Evolutionary conservation across 2,113 vertebrate species (phyloP), one percentile per base, ranked within the genome.

Genomic region (Oncorhynchus keta): DNA sequence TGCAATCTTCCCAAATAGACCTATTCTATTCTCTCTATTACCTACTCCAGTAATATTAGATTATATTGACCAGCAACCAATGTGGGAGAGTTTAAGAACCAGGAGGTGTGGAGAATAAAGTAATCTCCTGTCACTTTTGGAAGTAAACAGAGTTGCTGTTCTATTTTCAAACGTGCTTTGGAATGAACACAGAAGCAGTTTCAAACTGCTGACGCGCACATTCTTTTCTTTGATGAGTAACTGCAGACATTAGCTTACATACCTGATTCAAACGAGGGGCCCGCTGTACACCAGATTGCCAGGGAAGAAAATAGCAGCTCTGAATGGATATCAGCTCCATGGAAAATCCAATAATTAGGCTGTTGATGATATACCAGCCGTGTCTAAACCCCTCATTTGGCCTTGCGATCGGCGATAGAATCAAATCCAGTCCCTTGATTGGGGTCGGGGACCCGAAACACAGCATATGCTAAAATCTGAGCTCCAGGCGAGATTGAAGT

Each of bases 341-440:
- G 35, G 74, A 8, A 70, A 80, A 83, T 88, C 78, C 79, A 81
- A 87, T 85, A 84, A 90, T 87, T 79, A 85, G 83, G 79, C 68
- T 55, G 18, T 62, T 76, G 39, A 83, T 77, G 84, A 90, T 89
- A 81, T 28, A 8, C 85, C 16, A 66, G 78, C 69, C 24, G 83
- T 75, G 8, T 62, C 24, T 61, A 65, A 81, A 79, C 77, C 80
- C 82, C 84, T 79, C 81, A 79, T 57, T 76, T 74, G 76, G 82
- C 82, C 74, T 20, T 48, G 51, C 3, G 12, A 16, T 2, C 0
- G 5, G 68, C 59, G 76, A 81, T 76, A 61, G 57, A 87, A 87
- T 87, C 74, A 55, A 84, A 92, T 90, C 81, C 77, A 67, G 76
- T 74, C 76, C 70, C 79, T 89, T 93, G 89, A 94, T 94, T 94